phyloP scores from a whole-genome alignment of 1,140 invertebrate genomes.

The Neodiprion pinetum region DNA sequence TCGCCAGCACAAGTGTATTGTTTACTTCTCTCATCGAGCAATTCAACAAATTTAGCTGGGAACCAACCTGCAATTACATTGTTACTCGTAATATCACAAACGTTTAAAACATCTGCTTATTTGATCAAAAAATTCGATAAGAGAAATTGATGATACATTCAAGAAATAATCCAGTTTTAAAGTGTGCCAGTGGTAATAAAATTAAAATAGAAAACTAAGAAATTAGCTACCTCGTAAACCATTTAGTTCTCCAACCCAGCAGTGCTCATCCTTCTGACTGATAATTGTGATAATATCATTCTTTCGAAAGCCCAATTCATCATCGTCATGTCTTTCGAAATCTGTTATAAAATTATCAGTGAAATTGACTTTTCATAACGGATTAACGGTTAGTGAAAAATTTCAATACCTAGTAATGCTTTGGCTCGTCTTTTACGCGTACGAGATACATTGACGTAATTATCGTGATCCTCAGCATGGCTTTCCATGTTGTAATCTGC shows the following conservation, averaged over 20 bases:
- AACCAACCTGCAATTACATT: slow-evolving; percentile 82
- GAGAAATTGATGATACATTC: not conserved
- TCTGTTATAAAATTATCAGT: slow-evolving; percentile 65
- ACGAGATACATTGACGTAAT: slow-evolving; percentile 90
- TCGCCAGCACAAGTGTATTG: slow-evolving; percentile 96
- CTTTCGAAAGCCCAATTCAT: slow-evolving; percentile 97
- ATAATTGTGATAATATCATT: slow-evolving; percentile 99
- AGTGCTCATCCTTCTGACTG: slow-evolving; percentile 98
- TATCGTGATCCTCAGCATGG: slow-evolving; percentile 92
- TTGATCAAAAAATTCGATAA: not conserved
- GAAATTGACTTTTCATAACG: slow-evolving; percentile 27
- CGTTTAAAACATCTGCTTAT: not conserved
- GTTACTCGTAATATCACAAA: not conserved
- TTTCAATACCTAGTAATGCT: slow-evolving; percentile 78
- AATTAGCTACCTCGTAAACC: slow-evolving; percentile 77
- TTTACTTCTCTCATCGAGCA: slow-evolving; percentile 96
- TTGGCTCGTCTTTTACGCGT: slow-evolving; percentile 91
- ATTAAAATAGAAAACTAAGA: not conserved
- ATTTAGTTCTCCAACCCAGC: slow-evolving; percentile 99
- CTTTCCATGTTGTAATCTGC: slow-evolving; percentile 97
- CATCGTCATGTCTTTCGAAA: slow-evolving; percentile 98
- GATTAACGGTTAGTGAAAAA: slow-evolving; percentile 14
- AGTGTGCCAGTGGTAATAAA: not conserved
- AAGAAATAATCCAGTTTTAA: not conserved
- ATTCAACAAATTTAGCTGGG: slow-evolving; percentile 97